Evolutionary conservation across 2,888 invertebrate species (phyloP), one percentile per base, ranked within the genome.

Genomic region (Notodonta dromedarius): DNA sequence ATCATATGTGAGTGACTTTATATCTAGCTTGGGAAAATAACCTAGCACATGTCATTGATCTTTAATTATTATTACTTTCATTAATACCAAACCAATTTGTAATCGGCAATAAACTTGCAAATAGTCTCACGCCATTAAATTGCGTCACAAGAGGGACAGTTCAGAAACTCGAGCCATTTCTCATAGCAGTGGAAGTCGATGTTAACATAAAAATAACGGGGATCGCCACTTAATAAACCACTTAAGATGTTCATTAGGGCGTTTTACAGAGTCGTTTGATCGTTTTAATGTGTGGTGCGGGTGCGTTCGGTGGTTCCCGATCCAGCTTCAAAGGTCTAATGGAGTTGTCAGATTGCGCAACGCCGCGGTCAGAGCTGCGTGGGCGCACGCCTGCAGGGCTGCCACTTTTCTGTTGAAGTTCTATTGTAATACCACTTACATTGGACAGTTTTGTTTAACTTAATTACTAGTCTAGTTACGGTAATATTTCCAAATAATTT

Each of bases 211-310:
- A 91, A 91, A 87, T 91, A 91, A 91, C 88, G 89, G 89, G 89
- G 84, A 85, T 88, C 85, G 83, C 82, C 93, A 91, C 91, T 93
- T 88, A 86, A 89, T 91, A 89, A 88, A 89, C 87, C 93, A 93
- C 93, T 93, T 89, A 91, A 91, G 87, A 86, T 73, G 85, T 87
- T 91, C 90, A 91, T 92, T 91, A 90, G 88, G 82, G 83, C 82
- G 84, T 86, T 86, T 83, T 85, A 83, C 81, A 80, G 74, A 83
- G 84, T 81, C 85, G 85, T 87, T 88, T 82, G 88, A 87, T 91
- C 86, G 88, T 83, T 90, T 90, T 90, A 90, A 91, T 91, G 87
- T 84, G 82, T 72, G 74, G 73, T 76, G 74, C 76, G 72, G 75
- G 79, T 75, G 75, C 74, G 78, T 78, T 76, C 74, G 69, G 79